Conservation (phyloP, 53 echinoderm and acorn worm species). For the Apostichopus leukothele region DNA sequence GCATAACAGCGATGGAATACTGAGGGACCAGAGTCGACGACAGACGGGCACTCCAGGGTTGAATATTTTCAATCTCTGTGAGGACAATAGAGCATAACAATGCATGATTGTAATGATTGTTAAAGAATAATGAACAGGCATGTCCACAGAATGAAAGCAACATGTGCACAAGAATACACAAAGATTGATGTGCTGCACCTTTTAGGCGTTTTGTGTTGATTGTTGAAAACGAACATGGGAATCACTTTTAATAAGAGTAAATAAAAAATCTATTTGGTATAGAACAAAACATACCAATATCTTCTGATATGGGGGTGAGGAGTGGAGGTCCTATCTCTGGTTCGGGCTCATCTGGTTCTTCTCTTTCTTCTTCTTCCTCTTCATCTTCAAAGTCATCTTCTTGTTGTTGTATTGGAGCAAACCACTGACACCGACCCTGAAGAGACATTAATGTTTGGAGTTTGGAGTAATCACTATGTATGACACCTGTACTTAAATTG, state of each 20-base stretch:
- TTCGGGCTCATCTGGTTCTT: conserved; percentile 98
- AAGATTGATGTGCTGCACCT: too few relatives aligned
- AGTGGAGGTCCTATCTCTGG: conserved; percentile 97
- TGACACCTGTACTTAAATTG: not conserved
- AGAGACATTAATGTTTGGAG: not conserved
- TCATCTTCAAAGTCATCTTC: conserved; percentile 99
- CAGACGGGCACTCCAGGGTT: conserved; percentile 90
- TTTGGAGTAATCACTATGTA: not conserved
- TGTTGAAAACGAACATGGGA: too few relatives aligned
- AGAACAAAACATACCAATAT: conserved; percentile 76
- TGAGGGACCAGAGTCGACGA: conserved; percentile 86
- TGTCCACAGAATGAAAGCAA: not conserved
- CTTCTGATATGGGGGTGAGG: conserved; percentile 97
- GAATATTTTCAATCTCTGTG: conserved; percentile 84
- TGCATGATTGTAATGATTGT: too few relatives aligned
- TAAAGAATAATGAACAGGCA: not conserved
- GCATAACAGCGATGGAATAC: conserved; percentile 89
- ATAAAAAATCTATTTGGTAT: not conserved
- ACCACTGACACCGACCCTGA: conserved; percentile 98
- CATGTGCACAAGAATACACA: too few relatives aligned
- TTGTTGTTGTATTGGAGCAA: conserved; percentile 95
- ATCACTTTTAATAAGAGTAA: not conserved
- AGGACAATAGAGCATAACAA: not conserved
- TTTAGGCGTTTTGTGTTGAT: too few relatives aligned
- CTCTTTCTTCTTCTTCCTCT: conserved; percentile 97